Evolutionary conservation across 2,888 invertebrate species (phyloP).

Genomic region (Dromius quadrimaculatus): DNA sequence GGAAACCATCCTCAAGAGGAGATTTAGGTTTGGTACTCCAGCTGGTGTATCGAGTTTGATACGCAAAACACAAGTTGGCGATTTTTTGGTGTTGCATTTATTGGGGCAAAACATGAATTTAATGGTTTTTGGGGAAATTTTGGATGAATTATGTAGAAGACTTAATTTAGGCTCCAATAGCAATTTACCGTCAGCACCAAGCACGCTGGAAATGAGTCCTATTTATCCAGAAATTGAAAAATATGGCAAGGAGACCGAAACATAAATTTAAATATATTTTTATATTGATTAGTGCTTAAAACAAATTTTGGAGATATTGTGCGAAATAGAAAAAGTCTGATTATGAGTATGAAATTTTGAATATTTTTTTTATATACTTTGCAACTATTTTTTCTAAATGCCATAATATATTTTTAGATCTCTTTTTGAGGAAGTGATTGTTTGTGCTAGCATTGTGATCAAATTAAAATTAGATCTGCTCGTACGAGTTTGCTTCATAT

Average conservation of each 20-base stretch:
- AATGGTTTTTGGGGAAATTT: slow-evolving; percentile 82
- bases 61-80: slow-evolving; percentile 87
- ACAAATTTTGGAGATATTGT: too few relatives aligned
- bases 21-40: slow-evolving; percentile 83
- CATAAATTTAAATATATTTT: slow-evolving; percentile 68
- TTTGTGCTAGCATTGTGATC: slow-evolving; percentile 15
- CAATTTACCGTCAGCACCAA: slow-evolving; percentile 82
- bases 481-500: slow-evolving; percentile 12
- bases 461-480: too few relatives aligned
- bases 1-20: slow-evolving; percentile 82
- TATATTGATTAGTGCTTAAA: too few relatives aligned
- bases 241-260: slow-evolving; percentile 86
- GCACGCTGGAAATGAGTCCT: slow-evolving; percentile 87
- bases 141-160: slow-evolving; percentile 81
- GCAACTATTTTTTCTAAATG: slow-evolving; percentile 23
- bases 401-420: slow-evolving; percentile 38
- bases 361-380: too few relatives aligned
- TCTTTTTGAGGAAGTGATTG: slow-evolving; percentile 3
- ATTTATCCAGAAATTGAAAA: slow-evolving; percentile 86
- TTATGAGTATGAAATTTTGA: too few relatives aligned
- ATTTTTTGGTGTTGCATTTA: slow-evolving; percentile 85
- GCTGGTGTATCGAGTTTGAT: slow-evolving; percentile 81
- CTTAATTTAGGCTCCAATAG: slow-evolving; percentile 80
- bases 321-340: too few relatives aligned
- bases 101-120: slow-evolving; percentile 89